Conservation (phyloP, 2,797 vertebrate species). For the Sitta carolinensis region DNA sequence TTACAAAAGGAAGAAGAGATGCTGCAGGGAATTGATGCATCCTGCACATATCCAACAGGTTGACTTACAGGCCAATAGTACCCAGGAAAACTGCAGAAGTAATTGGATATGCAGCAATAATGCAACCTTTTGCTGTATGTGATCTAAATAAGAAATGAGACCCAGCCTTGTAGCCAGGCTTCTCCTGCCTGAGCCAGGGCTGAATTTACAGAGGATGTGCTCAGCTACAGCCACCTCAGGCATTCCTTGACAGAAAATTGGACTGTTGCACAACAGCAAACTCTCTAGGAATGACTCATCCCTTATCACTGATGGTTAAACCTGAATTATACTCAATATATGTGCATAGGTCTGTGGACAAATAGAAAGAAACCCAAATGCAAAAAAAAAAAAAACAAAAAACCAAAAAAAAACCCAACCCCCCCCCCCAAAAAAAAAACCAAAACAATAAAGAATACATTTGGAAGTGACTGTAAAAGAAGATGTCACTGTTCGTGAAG, state of each 20-base stretch:
- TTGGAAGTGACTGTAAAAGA: background rate
- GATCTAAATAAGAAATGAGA: background rate
- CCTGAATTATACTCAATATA: background rate
- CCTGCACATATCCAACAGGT: background rate
- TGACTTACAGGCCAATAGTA: background rate
- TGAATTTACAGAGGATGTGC: background rate
- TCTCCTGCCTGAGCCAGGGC: background rate
- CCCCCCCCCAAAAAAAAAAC: no score
- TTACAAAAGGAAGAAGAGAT: background rate
- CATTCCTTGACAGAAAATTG: background rate
- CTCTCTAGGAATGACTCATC: background rate
- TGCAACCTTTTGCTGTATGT: background rate
- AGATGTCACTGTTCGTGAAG: background rate
- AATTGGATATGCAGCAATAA: background rate
- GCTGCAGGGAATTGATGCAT: background rate
- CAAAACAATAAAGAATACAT: background rate
- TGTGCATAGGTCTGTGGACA: background rate
- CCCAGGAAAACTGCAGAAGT: background rate
- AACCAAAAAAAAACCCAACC: no score
- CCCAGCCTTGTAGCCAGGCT: fast-evolving
- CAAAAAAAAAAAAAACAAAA: no score
- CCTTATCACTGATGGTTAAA: background rate
- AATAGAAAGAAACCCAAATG: background rate
- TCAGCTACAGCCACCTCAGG: background rate
- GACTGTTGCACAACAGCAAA: background rate